Percentiles rank a stretch among this genome's conserved stretches.
phyloP scores from a whole-genome alignment of 2,797 vertebrate species.

The Sarcoramphus papa region DNA sequence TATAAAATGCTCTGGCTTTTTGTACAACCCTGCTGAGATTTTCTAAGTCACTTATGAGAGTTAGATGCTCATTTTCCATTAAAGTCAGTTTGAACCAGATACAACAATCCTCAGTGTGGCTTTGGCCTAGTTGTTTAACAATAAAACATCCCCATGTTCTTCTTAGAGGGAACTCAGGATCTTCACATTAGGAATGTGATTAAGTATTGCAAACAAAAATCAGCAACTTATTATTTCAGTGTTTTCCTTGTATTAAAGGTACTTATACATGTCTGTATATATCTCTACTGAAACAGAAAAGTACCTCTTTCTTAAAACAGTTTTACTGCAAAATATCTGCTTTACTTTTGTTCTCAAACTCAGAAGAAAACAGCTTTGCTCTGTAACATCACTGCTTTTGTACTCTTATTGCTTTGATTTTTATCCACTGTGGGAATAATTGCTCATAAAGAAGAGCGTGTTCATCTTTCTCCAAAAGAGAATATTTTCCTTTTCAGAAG shows the following conservation, averaged over 20 bases:
- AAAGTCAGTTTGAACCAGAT: slow-evolving; percentile 1
- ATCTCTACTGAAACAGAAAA: neutral
- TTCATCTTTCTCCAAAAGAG: neutral
- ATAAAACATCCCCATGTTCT: neutral
- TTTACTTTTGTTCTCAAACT: neutral
- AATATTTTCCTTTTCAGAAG: neutral
- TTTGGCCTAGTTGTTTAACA: slow-evolving; percentile 17
- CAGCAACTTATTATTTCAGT: neutral
- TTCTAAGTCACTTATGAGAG: neutral
- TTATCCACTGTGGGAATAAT: neutral
- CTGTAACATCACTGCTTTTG: neutral
- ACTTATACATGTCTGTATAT: neutral
- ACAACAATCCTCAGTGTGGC: neutral
- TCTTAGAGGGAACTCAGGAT: neutral
- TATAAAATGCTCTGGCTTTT: neutral
- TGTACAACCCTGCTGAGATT: neutral
- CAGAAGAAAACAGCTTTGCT: neutral
- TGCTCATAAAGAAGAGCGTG: neutral
- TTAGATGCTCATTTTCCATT: neutral
- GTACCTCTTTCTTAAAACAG: neutral
- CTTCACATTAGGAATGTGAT: neutral
- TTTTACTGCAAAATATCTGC: neutral
- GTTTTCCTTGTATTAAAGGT: neutral
- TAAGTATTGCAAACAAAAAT: neutral
- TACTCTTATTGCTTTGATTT: neutral